Evolutionary conservation across 2,113 vertebrate genomes (phyloP).

Genomic region (Bucco capensis): DNA sequence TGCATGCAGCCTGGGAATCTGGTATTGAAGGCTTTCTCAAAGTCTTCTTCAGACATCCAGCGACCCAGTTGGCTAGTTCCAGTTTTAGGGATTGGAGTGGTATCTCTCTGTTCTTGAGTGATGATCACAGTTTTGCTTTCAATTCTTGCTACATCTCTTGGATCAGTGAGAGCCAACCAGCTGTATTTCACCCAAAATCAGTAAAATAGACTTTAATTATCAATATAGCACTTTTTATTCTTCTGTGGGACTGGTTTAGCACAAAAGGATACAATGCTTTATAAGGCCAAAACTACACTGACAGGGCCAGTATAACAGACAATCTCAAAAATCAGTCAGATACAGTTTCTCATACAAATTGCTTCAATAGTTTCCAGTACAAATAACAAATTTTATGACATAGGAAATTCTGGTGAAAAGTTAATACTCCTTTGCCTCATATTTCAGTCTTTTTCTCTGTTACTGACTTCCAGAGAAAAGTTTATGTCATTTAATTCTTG

Average conservation of each 20-base stretch:
- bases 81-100: slow-evolving; percentile 77
- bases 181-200: slow-evolving; percentile 62
- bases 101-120: slow-evolving; percentile 85
- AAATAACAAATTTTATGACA: neutral
- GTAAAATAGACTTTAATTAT: neutral
- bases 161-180: slow-evolving; percentile 94
- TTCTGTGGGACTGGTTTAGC: neutral
- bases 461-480: slow-evolving; percentile 6
- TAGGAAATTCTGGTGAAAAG: neutral
- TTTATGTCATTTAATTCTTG: neutral
- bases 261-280: neutral
- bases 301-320: neutral
- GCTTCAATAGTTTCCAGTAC: neutral
- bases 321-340: neutral
- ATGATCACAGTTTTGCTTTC: slow-evolving; percentile 95
- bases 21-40: slow-evolving; percentile 85
- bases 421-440: neutral
- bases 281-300: neutral
- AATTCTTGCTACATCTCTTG: slow-evolving; percentile 90
- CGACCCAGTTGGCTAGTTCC: slow-evolving; percentile 87
- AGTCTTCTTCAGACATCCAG: slow-evolving; percentile 94
- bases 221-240: neutral
- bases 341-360: neutral
- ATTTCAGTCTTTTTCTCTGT: neutral
- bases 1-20: slow-evolving; percentile 96